phyloP scores from a whole-genome alignment of 2,888 invertebrate genomes.

The Nemotelus pantherinus region DNA sequence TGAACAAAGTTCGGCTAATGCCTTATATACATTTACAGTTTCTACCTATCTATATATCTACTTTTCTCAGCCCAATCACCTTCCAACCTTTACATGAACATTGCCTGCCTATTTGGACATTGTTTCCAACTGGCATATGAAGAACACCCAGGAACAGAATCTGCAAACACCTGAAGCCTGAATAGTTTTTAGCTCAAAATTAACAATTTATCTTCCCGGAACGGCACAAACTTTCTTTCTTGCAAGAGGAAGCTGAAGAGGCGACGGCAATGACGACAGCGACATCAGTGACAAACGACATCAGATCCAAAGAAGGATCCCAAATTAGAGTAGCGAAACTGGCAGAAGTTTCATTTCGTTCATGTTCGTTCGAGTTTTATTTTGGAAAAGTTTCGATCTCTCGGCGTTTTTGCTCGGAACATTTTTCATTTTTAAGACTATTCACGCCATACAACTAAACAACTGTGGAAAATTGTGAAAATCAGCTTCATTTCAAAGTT shows the following conservation, averaged over 20 bases:
- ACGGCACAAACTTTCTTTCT: constrained; percentile 15
- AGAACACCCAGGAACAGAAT: background rate
- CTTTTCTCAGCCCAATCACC: too few species aligned
- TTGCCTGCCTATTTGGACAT: background rate
- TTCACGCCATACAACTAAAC: background rate
- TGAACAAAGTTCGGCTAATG: too few species aligned
- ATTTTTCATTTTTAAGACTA: constrained; percentile 11
- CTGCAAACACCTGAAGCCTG: constrained; percentile 32
- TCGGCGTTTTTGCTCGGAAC: constrained; percentile 5
- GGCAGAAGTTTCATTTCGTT: constrained; percentile 9
- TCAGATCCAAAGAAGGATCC: too few species aligned
- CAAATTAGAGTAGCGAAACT: too few species aligned
- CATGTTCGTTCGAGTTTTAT: constrained; percentile 8
- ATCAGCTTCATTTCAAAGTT: too few species aligned
- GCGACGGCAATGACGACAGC: background rate
- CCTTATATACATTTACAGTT: too few species aligned
- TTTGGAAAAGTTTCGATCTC: background rate
- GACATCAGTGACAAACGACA: too few species aligned
- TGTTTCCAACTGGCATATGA: background rate
- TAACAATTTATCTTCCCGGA: constrained; percentile 36
- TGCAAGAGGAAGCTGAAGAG: background rate
- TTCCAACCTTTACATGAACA: too few species aligned
- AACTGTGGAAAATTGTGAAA: too few species aligned
- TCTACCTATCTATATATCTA: too few species aligned
- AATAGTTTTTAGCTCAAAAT: constrained; percentile 39